Percentiles rank a stretch among this genome's conserved stretches.
Evolutionary conservation across 2,113 vertebrate species (phyloP).

Genomic region (Sebastes fasciatus): DNA sequence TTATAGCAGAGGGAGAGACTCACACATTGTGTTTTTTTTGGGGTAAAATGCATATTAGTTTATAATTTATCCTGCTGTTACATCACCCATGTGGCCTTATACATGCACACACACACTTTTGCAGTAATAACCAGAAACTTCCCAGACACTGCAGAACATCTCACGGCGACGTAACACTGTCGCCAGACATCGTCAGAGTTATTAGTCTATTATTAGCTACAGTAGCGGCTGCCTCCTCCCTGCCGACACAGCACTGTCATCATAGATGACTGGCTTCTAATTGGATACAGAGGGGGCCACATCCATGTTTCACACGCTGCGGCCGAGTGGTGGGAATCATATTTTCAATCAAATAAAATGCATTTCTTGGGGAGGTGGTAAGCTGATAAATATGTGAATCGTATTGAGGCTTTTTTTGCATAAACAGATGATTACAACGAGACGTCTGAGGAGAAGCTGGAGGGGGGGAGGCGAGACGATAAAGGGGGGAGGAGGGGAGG

Average conservation of each 20-base stretch:
- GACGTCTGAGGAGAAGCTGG: slow-evolving; percentile 46
- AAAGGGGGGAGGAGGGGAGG: neutral
- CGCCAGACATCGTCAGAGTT: slow-evolving; percentile 70
- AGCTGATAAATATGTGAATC: slow-evolving; percentile 80
- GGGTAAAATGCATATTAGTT: neutral
- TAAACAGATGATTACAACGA: slow-evolving; percentile 78
- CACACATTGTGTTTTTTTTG: neutral
- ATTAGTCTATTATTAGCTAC: slow-evolving; percentile 85
- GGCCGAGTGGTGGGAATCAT: slow-evolving; percentile 37
- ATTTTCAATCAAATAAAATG: slow-evolving; percentile 84
- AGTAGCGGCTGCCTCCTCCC: slow-evolving; percentile 60
- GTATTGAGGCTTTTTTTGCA: slow-evolving; percentile 71
- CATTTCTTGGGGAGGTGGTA: slow-evolving; percentile 78
- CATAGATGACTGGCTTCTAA: slow-evolving; percentile 89
- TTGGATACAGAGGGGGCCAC: slow-evolving; percentile 85
- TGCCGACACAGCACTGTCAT: slow-evolving; percentile 68
- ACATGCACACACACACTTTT: neutral
- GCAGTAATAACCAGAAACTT: slow-evolving; percentile 47
- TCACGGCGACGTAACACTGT: slow-evolving; percentile 49
- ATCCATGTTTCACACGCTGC: slow-evolving; percentile 76
- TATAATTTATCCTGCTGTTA: neutral
- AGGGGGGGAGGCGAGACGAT: neutral
- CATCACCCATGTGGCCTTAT: neutral
- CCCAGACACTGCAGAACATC: slow-evolving; percentile 13
- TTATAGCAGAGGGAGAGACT: slow-evolving; percentile 1